Conservation (phyloP, 2,888 invertebrate species). For the Nomada flava region DNA sequence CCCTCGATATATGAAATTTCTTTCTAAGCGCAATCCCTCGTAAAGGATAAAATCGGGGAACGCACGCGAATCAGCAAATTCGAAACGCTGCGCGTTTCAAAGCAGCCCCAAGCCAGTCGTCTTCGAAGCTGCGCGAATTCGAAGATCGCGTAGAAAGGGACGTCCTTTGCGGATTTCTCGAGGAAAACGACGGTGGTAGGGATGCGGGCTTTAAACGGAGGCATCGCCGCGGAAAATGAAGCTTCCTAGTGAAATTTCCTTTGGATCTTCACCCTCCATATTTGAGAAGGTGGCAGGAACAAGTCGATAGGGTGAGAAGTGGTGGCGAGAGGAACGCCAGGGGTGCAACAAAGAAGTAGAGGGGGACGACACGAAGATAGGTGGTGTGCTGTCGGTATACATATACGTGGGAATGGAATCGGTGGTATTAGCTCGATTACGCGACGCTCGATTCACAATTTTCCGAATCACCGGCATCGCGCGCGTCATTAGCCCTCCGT, state of each 20-base stretch:
- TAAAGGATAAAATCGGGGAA: background rate
- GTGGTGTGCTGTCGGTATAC: slow-evolving; percentile 52
- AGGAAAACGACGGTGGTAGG: slow-evolving; percentile 47
- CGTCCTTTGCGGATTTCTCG: slow-evolving; percentile 54
- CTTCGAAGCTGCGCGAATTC: slow-evolving; percentile 41
- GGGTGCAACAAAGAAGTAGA: slow-evolving; percentile 1
- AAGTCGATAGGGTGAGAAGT: slow-evolving; percentile 1
- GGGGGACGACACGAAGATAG: slow-evolving; percentile 21
- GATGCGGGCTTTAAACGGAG: slow-evolving; percentile 76
- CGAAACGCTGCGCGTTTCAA: slow-evolving; percentile 15
- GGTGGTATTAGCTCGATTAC: slow-evolving; percentile 79
- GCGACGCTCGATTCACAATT: slow-evolving; percentile 76
- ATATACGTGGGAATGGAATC: slow-evolving; percentile 54
- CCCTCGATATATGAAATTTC: no score
- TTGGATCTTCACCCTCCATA: slow-evolving; percentile 66
- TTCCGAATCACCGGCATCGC: slow-evolving; percentile 76
- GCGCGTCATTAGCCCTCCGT: slow-evolving; percentile 70
- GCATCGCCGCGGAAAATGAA: slow-evolving; percentile 80
- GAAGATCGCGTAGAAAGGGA: slow-evolving; percentile 16
- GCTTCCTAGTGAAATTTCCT: slow-evolving; percentile 77
- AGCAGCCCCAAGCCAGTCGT: slow-evolving; percentile 8
- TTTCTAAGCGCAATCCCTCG: no score
- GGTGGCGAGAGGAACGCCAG: background rate
- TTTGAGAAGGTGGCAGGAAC: slow-evolving; percentile 45
- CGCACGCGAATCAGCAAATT: background rate